Percentiles rank a stretch among this genome's conserved stretches.
These are phyloP conservation scores for Gnathonemus echidnorhynchus DNA, from an alignment of 2,113 vertebrate genomes.

Conservation along the genomic window DNA sequence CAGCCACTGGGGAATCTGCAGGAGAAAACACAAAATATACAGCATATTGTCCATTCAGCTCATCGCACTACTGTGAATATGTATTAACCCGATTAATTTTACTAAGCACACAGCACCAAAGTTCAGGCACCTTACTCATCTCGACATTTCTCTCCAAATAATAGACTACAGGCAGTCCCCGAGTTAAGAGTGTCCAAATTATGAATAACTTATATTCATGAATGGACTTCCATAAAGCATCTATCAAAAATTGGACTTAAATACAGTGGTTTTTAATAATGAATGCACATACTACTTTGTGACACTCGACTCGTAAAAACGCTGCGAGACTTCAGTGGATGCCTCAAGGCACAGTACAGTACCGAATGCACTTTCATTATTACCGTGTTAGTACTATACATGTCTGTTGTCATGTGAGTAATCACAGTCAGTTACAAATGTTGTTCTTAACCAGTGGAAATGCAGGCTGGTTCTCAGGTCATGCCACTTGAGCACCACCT, in stretches of 20 bases:
- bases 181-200: not conserved
- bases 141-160: not conserved
- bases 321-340: not conserved
- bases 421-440: not conserved
- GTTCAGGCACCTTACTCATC: not conserved
- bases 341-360: not conserved
- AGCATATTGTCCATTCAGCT: not conserved
- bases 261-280: not conserved
- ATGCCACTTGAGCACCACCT: no score
- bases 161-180: not conserved
- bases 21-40: not conserved
- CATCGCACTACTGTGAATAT: not conserved
- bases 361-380: not conserved
- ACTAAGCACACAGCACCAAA: not conserved
- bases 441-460: not conserved
- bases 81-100: not conserved
- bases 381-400: not conserved
- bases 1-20: slow-evolving; percentile 50
- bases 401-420: not conserved
- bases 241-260: not conserved
- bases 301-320: not conserved
- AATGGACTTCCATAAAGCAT: not conserved
- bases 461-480: no score
- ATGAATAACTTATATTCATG: not conserved
- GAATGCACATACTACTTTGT: not conserved